These are phyloP conservation scores for Podotricha telesiphe DNA, from an alignment of 2,888 invertebrate genomes.

Conservation along the genomic window DNA sequence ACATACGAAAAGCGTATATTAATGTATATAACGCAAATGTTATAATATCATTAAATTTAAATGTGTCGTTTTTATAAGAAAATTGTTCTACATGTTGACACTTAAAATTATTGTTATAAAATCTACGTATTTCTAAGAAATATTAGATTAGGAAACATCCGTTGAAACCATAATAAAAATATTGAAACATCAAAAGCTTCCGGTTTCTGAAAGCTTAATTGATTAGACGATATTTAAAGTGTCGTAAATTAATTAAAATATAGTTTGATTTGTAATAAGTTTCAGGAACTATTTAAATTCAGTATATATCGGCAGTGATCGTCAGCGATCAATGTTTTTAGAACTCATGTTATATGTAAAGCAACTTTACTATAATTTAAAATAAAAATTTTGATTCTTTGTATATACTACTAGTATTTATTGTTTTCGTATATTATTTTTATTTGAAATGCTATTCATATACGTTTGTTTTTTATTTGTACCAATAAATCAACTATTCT, in stretches of 20 bases:
- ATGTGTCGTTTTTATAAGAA: conserved; percentile 16
- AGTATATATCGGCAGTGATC: too few relatives aligned
- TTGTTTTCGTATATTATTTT: conserved; percentile 5
- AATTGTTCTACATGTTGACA: conserved; percentile 12
- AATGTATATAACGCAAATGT: conserved; percentile 1
- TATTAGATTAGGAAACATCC: not conserved
- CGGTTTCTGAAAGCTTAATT: too few relatives aligned
- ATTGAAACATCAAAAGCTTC: too few relatives aligned
- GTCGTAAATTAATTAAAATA: too few relatives aligned
- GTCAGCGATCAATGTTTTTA: too few relatives aligned
- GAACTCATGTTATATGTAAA: not conserved
- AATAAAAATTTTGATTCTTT: not conserved
- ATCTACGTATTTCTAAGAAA: not conserved
- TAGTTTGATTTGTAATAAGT: too few relatives aligned
- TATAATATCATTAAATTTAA: conserved; percentile 20
- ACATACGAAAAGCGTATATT: not conserved
- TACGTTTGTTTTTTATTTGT: conserved; percentile 29
- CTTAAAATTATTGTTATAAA: not conserved
- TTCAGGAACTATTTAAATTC: too few relatives aligned
- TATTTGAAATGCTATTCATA: not conserved
- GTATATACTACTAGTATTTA: not conserved
- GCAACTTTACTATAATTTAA: not conserved
- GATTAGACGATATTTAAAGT: too few relatives aligned
- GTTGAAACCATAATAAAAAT: not conserved
- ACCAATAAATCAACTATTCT: conserved; percentile 71